A percentile compares a stretch with the other conserved stretches of the same genome.
phyloP scores from a whole-genome alignment of 2,888 invertebrate genomes.

The Amiota communis region DNA sequence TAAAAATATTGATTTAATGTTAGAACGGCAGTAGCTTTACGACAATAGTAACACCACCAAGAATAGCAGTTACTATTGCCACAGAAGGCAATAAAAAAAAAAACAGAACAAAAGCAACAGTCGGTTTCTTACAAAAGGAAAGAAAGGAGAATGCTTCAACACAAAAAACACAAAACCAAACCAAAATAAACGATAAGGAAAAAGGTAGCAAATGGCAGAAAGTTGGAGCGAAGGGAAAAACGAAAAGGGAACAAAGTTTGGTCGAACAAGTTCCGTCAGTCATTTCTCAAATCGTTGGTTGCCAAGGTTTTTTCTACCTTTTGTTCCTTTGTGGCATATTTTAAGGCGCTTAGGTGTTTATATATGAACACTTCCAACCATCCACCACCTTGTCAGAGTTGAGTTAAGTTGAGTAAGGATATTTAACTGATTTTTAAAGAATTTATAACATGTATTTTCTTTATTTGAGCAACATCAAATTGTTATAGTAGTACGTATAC shows the following conservation, averaged over 20 bases:
- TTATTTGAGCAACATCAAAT: background rate
- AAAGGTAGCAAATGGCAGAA: background rate
- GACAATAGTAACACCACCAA: background rate
- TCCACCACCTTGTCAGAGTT: background rate
- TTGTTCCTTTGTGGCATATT: slow-evolving; percentile 5
- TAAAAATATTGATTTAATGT: slow-evolving; percentile 60
- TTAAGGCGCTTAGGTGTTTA: slow-evolving; percentile 11
- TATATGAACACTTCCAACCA: background rate
- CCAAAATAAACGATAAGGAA: background rate
- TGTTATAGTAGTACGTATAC: background rate
- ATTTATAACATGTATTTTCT: background rate
- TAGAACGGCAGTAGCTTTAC: background rate
- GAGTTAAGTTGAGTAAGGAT: background rate
- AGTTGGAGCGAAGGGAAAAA: background rate
- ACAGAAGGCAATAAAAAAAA: slow-evolving; percentile 14
- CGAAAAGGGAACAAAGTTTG: background rate
- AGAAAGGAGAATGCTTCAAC: background rate
- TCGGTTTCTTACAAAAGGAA: slow-evolving; percentile 3
- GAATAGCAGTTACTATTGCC: slow-evolving; percentile 4
- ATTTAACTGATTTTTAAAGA: background rate
- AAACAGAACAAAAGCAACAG: slow-evolving; percentile 26
- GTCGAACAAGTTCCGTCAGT: slow-evolving; percentile 7
- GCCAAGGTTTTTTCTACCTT: slow-evolving; percentile 12
- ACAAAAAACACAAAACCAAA: slow-evolving; percentile 11
- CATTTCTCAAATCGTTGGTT: background rate